Percentiles rank a stretch among this genome's conserved stretches.
phyloP scores from a whole-genome alignment of 2,113 vertebrate species.

The Indicator indicator region DNA sequence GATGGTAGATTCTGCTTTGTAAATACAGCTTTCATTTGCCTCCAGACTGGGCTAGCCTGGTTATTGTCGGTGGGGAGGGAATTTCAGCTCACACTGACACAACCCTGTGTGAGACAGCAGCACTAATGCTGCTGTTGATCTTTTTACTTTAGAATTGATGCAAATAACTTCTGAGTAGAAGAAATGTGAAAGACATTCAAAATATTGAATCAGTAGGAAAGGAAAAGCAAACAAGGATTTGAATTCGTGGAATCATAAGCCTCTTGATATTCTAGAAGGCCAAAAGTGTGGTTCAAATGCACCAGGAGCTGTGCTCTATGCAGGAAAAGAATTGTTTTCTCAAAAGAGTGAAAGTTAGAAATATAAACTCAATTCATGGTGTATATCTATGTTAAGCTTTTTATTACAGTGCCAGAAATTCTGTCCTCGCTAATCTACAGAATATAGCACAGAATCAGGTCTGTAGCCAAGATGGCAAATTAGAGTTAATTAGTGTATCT shows the following conservation, averaged over 20 bases:
- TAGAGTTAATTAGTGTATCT: not conserved
- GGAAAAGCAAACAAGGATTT: not conserved
- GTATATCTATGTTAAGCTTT: not conserved
- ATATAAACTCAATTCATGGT: not conserved
- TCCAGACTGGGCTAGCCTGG: no score
- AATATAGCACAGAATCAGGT: not conserved
- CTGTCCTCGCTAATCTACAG: not conserved
- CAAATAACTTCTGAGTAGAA: not conserved
- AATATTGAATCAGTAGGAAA: not conserved
- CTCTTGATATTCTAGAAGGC: not conserved
- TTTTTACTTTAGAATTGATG: not conserved
- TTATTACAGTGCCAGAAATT: not conserved
- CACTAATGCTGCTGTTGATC: not conserved
- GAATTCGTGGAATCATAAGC: not conserved
- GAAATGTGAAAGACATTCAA: not conserved
- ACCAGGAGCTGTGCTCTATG: not conserved
- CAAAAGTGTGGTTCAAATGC: not conserved
- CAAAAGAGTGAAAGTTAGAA: not conserved
- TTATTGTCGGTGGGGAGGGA: no score
- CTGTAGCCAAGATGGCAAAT: not conserved
- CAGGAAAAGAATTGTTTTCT: not conserved
- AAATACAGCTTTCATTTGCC: no score
- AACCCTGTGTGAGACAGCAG: not conserved
- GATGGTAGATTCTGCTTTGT: no score
- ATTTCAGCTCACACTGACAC: no score